Evolutionary conservation across 2,888 invertebrate genomes (phyloP).

Genomic region (Chalcosyrphus nemorum): DNA sequence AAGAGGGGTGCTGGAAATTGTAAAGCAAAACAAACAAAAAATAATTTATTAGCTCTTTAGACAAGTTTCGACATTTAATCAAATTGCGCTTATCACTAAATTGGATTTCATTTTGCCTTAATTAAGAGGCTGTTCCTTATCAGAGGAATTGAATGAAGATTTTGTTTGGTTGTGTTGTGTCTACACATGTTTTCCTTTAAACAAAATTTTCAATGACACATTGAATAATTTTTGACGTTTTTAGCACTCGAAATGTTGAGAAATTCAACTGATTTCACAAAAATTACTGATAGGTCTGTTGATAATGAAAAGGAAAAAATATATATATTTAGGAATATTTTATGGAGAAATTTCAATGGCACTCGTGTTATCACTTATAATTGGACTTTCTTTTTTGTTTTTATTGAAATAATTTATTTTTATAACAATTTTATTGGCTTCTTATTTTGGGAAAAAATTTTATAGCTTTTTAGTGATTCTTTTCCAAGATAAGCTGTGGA

Average conservation of each 20-base stretch:
- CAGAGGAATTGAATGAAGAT: conserved; percentile 2
- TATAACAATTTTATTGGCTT: conserved; percentile 7
- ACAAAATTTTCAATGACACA: conserved; percentile 30
- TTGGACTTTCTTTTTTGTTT: background rate
- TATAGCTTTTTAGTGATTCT: background rate
- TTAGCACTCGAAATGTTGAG: background rate
- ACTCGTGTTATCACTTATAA: conserved; percentile 1
- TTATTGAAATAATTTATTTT: conserved; percentile 8
- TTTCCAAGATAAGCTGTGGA: background rate
- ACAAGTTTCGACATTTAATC: conserved; percentile 42
- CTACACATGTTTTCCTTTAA: background rate
- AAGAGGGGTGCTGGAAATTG: background rate
- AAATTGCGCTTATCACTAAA: conserved; percentile 30
- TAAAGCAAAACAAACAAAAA: conserved; percentile 1
- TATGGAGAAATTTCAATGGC: background rate
- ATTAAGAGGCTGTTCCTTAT: conserved; percentile 30
- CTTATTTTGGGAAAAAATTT: background rate
- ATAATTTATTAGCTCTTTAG: conserved; percentile 27
- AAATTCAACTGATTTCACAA: background rate
- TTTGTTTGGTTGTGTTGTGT: background rate
- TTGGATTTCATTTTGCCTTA: conserved; percentile 45
- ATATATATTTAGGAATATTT: background rate
- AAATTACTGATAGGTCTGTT: background rate
- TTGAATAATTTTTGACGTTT: conserved; percentile 5
- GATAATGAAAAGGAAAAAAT: background rate